Conservation (phyloP, 1,140 invertebrate species). For the Acromyrmex heyeri region DNA sequence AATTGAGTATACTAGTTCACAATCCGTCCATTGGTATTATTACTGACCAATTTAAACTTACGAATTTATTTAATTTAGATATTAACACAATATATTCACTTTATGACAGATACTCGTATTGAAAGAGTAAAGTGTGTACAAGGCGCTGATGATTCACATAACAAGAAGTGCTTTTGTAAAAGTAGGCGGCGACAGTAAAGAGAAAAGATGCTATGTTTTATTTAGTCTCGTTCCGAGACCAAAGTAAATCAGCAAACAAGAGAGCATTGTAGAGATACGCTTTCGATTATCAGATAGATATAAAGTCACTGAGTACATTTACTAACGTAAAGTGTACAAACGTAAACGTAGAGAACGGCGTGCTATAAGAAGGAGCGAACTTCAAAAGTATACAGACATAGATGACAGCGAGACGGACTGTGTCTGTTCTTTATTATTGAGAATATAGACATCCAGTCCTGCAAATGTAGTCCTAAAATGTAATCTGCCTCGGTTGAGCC, state of each 20-base stretch:
- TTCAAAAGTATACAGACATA: conserved; percentile 67
- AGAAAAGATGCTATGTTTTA: conserved; percentile 82
- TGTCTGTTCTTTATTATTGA: conserved; percentile 84
- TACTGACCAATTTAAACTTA: conserved; percentile 43
- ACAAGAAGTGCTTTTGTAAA: conserved; percentile 72
- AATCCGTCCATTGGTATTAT: conserved; percentile 66
- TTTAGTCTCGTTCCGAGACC: conserved; percentile 83
- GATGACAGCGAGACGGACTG: conserved; percentile 80
- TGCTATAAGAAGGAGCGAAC: conserved; percentile 38
- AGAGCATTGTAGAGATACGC: conserved; percentile 79
- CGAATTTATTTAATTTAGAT: conserved; percentile 60
- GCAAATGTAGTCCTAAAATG: conserved; percentile 37
- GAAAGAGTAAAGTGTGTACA: conserved; percentile 53
- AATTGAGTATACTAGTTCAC: conserved; percentile 9
- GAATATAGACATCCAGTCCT: conserved; percentile 85
- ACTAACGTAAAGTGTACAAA: conserved; percentile 53
- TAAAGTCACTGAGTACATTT: conserved; percentile 59
- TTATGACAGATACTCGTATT: conserved; percentile 39
- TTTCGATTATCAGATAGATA: conserved; percentile 71
- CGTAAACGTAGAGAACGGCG: conserved; percentile 68
- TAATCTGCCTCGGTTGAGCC: conserved; percentile 56
- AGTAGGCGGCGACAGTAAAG: conserved; percentile 69
- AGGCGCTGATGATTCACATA: conserved; percentile 43
- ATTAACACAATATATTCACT: conserved; percentile 49
- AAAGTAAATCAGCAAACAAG: conserved; percentile 80